Percentiles rank a stretch among this genome's conserved stretches.
phyloP scores from a whole-genome alignment of 2,113 vertebrate species.

The Fulica atra region DNA sequence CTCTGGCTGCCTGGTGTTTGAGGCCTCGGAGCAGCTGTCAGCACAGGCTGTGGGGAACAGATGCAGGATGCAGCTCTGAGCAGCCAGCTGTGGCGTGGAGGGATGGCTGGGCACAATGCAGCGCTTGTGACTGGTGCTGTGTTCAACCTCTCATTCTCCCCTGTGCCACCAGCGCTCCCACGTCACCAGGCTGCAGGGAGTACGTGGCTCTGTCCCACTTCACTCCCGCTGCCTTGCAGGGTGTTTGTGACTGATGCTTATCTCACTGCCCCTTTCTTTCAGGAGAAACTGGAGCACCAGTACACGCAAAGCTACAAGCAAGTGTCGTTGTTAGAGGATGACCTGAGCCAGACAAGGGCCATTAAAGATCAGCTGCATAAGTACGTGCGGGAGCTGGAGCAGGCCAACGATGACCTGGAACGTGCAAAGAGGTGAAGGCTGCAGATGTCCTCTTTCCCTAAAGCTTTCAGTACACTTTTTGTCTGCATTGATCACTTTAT shows the following conservation, averaged over 20 bases:
- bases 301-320: conserved; percentile 97
- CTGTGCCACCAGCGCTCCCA: neutral
- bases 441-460: neutral
- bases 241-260: neutral
- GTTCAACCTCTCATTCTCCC: neutral
- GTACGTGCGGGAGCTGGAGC: conserved; percentile 95
- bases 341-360: conserved; percentile 91
- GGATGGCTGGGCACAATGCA: neutral
- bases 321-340: conserved; percentile 92
- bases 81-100: neutral
- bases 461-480: neutral
- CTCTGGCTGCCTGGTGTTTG: neutral
- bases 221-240: neutral
- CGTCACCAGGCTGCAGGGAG: neutral
- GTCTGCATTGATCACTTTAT: neutral
- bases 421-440: conserved; percentile 90
- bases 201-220: neutral
- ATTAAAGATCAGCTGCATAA: conserved; percentile 98
- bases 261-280: neutral
- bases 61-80: neutral
- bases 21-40: conserved; percentile 20
- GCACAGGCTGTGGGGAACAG: conserved; percentile 7
- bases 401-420: conserved; percentile 98
- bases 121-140: neutral
- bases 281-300: conserved; percentile 98